Evolutionary conservation across 2,797 vertebrate genomes (phyloP).

Genomic region (Spondyliosoma cantharus): DNA sequence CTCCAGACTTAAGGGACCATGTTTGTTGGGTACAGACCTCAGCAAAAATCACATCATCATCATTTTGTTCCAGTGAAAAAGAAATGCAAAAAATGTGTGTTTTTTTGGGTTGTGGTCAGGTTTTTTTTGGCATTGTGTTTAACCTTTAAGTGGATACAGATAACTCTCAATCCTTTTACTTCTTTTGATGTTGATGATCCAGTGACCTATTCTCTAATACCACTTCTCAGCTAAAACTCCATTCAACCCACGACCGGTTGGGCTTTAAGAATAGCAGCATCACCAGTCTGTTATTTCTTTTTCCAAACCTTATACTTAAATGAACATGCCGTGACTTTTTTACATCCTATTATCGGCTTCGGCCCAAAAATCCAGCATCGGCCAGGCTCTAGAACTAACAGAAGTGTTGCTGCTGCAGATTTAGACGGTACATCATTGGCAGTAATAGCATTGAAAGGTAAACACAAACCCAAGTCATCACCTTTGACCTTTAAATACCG

Average conservation of each 20-base stretch:
- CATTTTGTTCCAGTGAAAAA: too few species aligned
- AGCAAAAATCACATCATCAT: too few species aligned
- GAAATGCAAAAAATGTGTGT: too few species aligned
- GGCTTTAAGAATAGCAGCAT: background rate
- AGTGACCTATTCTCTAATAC: background rate
- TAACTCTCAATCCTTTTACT: background rate
- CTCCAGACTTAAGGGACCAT: too few species aligned
- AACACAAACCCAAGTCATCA: background rate
- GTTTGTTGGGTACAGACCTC: too few species aligned
- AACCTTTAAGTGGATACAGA: background rate
- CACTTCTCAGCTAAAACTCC: background rate
- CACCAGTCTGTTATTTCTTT: background rate
- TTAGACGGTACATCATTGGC: background rate
- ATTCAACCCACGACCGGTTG: background rate
- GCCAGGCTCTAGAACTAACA: too few species aligned
- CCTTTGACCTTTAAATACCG: constrained; percentile 11
- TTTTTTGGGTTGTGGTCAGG: too few species aligned
- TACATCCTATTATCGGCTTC: too few species aligned
- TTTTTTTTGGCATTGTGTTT: too few species aligned
- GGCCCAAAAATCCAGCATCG: too few species aligned
- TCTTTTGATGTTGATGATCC: background rate
- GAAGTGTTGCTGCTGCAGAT: background rate
- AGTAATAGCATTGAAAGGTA: background rate
- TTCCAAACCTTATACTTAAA: background rate
- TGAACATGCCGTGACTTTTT: too few species aligned